These are phyloP conservation scores for Plecotus auritus DNA, from an alignment of 2,113 vertebrate species.

Conservation along the genomic window DNA sequence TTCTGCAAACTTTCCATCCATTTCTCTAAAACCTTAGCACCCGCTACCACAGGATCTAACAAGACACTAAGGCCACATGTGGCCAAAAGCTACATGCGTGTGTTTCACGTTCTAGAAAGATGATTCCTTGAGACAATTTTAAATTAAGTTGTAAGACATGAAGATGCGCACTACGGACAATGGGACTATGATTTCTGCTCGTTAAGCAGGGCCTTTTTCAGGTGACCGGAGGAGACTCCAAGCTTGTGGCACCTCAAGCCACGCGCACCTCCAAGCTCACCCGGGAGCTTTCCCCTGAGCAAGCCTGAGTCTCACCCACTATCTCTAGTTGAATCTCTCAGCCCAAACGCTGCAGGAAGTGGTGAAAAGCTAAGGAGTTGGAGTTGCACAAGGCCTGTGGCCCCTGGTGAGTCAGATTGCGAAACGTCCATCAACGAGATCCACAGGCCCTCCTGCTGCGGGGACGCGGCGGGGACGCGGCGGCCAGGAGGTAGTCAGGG, in stretches of 20 bases:
- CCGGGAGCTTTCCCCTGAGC: background rate
- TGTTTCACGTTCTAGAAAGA: slow-evolving; percentile 11
- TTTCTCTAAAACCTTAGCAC: background rate
- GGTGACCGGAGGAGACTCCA: background rate
- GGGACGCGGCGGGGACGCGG: background rate
- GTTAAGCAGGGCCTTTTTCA: background rate
- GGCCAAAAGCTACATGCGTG: background rate
- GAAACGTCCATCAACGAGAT: background rate
- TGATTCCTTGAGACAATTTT: background rate
- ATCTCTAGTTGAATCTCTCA: background rate
- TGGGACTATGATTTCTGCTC: background rate
- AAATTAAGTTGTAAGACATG: background rate
- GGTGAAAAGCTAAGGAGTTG: background rate
- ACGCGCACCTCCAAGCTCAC: background rate
- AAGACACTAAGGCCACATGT: background rate
- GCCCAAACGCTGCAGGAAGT: background rate
- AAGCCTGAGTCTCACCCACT: background rate
- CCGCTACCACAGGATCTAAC: background rate
- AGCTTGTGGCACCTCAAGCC: background rate
- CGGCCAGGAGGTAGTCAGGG: background rate
- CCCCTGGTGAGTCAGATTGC: background rate
- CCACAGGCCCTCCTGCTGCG: background rate
- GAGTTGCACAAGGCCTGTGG: background rate
- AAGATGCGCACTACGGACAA: background rate
- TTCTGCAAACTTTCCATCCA: background rate